Percentiles rank a stretch among this genome's conserved stretches.
Conservation (phyloP, 2,888 invertebrate species). For the Carcina quercana region DNA sequence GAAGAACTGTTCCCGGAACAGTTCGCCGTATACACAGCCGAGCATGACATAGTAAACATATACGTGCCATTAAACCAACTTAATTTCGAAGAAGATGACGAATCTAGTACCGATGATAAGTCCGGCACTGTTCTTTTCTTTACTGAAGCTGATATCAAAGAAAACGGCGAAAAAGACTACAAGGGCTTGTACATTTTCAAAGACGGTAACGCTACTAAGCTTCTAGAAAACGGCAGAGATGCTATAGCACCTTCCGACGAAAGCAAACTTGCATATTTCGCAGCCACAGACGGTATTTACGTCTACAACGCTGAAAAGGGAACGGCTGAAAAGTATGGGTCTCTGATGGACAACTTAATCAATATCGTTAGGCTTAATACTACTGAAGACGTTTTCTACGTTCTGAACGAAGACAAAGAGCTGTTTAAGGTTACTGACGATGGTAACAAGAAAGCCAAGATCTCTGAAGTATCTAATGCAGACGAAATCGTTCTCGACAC, state of each 20-base stretch:
- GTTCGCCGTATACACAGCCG: constrained; percentile 23
- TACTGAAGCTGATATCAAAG: constrained; percentile 26
- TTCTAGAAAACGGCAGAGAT: constrained; percentile 34
- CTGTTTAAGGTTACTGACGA: constrained; percentile 43
- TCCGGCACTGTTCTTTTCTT: constrained; percentile 23
- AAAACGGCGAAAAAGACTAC: constrained; percentile 20
- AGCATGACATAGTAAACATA: constrained; percentile 32
- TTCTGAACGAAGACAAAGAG: constrained; percentile 36
- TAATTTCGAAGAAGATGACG: constrained; percentile 24
- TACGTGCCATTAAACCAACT: constrained; percentile 29
- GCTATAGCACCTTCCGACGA: constrained; percentile 28
- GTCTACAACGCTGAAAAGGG: constrained; percentile 24
- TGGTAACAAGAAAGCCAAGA: constrained; percentile 36
- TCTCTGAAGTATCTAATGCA: constrained; percentile 33
- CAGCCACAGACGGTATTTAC: constrained; percentile 39
- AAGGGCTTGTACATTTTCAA: constrained; percentile 31
- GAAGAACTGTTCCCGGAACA: constrained; percentile 24
- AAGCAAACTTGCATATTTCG: constrained; percentile 31
- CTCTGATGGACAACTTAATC: constrained; percentile 35
- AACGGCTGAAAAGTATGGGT: constrained; percentile 37
- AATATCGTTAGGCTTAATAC: constrained; percentile 32
- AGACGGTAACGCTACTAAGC: constrained; percentile 22
- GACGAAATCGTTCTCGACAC: constrained; percentile 42
- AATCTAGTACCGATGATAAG: constrained; percentile 13
- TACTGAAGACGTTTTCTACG: constrained; percentile 35